phyloP scores from a whole-genome alignment of 1,140 invertebrate species.

The Lepidurus arcticus region DNA sequence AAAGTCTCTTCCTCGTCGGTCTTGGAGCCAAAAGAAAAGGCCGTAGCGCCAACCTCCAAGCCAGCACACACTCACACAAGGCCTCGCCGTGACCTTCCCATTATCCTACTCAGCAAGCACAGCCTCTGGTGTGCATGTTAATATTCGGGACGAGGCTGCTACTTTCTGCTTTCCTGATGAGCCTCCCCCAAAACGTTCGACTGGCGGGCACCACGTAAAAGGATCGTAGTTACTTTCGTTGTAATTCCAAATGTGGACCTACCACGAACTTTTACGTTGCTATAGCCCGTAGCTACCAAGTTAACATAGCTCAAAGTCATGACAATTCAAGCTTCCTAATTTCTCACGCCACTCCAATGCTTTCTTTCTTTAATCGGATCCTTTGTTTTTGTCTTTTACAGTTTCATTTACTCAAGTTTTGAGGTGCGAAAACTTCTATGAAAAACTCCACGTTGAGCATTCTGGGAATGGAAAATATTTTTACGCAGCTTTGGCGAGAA shows the following conservation, averaged over 20 bases:
- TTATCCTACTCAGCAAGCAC: conserved; percentile 15
- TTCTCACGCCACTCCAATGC: background rate
- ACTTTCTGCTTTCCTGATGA: background rate
- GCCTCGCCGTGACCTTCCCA: background rate
- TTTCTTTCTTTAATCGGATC: background rate
- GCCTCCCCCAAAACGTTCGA: background rate
- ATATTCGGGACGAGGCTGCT: conserved; percentile 20
- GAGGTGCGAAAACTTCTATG: background rate
- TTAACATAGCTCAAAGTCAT: background rate
- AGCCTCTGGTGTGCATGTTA: conserved; percentile 21
- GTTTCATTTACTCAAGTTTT: background rate
- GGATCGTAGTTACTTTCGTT: background rate
- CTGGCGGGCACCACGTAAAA: background rate
- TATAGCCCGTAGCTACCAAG: background rate
- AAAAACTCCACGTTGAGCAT: background rate
- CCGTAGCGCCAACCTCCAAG: conserved; percentile 3
- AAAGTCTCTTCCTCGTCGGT: background rate
- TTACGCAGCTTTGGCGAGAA: background rate
- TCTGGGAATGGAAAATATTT: background rate
- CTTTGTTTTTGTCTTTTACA: background rate
- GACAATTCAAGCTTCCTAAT: background rate
- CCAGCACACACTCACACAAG: background rate
- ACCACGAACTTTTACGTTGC: background rate
- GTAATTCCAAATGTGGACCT: conserved; percentile 2
- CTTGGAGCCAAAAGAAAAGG: background rate